Percentiles rank a stretch among this genome's conserved stretches.
Evolutionary conservation across 2,797 vertebrate species (phyloP).

Genomic region (Notolepis coatsorum): DNA sequence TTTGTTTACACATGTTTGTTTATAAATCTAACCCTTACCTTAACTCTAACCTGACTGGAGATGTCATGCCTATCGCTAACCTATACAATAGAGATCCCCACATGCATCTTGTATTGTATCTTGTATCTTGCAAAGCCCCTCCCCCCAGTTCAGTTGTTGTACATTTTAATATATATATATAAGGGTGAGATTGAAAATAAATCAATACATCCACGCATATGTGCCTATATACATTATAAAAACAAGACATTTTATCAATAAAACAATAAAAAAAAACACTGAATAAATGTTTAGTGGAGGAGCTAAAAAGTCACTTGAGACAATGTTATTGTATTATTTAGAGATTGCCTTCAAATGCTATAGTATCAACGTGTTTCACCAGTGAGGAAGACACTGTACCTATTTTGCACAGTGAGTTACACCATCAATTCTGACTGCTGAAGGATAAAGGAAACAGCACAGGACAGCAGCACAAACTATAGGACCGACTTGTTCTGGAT

Average conservation of each 20-base stretch:
- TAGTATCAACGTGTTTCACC: neutral
- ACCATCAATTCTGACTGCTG: neutral
- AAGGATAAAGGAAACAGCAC: neutral
- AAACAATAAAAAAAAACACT: neutral
- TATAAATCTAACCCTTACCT: too few species aligned
- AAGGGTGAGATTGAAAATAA: too few species aligned
- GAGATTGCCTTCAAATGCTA: neutral
- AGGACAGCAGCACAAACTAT: slow-evolving; percentile 14
- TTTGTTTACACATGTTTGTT: too few species aligned
- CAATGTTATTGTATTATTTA: neutral
- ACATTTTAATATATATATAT: too few species aligned
- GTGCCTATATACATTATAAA: too few species aligned
- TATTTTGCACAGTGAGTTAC: neutral
- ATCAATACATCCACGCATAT: too few species aligned
- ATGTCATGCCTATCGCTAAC: too few species aligned
- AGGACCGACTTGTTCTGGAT: slow-evolving; percentile 49
- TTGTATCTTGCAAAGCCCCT: too few species aligned
- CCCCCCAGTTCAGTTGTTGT: too few species aligned
- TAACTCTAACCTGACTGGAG: too few species aligned
- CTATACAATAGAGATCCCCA: too few species aligned
- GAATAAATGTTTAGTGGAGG: neutral
- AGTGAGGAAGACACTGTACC: neutral
- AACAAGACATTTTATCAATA: slow-evolving; percentile 17
- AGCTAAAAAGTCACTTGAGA: neutral
- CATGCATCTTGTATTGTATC: too few species aligned